Evolutionary conservation across 2,113 vertebrate species (phyloP), one percentile per base, ranked within the genome.

Genomic region (Cyprinodon tularosa): DNA sequence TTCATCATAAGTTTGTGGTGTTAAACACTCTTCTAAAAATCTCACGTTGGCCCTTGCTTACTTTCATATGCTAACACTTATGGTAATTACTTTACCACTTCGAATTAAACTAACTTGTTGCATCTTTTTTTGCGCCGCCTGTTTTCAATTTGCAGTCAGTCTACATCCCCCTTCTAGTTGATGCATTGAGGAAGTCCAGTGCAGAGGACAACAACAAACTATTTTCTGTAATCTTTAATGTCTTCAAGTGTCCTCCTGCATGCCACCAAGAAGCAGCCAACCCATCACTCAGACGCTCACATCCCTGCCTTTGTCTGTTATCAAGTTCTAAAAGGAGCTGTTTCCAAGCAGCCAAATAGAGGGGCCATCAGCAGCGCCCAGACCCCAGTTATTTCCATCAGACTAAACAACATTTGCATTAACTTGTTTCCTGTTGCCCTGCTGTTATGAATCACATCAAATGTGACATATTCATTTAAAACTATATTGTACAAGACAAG

Each of bases 201-300:
- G 78, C 78, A 36, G 20, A 69, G 47, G 68, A 78, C 75, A 80
- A 57, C 42, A 61, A 65, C 65, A 67, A 4, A 60, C 67, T 36
- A 42, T 72, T 40, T 42, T 42, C 12, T 74, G 60, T 0, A 3
- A 57, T 80, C 72, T 79, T 80, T 83, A 83, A 83, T 84, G 67
- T 85, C 71, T 79, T 65, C 36, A 5, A 65, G 62, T 68, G 71
- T 80, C 57, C 72, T 76, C 64, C 67, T 66, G 71, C 29, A 84
- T 79, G 72, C 74, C 77, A 81, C 60, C 13, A 42, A 73, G 73
- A 38, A 80, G 71, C 71, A 68, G 69, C 38, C 39, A 0, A 80
- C 60, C 77, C 68, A 80, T 91, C 91, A 88, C 11, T 89, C 88
- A 86, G 29, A 61, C 68, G 20, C 70, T 80, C 68, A 80, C 75